Evolutionary conservation across 2,797 vertebrate species (phyloP).

Genomic region (Iguana delicatissima): DNA sequence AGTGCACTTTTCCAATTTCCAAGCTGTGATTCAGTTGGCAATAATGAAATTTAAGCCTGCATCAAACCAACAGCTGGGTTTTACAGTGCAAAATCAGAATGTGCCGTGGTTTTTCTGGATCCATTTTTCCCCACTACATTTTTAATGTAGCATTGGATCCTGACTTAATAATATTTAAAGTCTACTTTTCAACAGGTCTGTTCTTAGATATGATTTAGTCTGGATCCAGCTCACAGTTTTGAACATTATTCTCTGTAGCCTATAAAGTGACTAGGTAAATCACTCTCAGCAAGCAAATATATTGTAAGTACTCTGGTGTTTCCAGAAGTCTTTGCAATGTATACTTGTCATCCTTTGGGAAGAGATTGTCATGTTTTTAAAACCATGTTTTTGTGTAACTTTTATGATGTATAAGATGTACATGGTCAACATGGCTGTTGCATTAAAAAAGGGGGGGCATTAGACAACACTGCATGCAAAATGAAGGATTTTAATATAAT

Average conservation of each 20-base stretch:
- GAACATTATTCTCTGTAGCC: not conserved
- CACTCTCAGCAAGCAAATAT: slow-evolving; percentile 6
- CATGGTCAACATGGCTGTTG: not conserved
- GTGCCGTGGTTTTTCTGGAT: not conserved
- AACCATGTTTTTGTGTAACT: not conserved
- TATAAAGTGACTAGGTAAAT: not conserved
- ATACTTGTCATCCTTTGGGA: slow-evolving; percentile 13
- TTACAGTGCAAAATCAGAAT: slow-evolving; percentile 34
- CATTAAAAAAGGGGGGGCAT: not conserved
- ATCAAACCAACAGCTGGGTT: not conserved
- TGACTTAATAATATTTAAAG: not conserved
- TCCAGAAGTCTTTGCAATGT: not conserved
- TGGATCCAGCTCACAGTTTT: not conserved
- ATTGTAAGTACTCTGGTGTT: not conserved
- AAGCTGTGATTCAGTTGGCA: not conserved
- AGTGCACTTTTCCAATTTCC: not conserved
- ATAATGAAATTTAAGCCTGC: not conserved
- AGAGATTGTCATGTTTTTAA: not conserved
- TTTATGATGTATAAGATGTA: too few species aligned
- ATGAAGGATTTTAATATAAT: not conserved
- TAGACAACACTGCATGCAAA: not conserved
- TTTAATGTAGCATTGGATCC: not conserved
- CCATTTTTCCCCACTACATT: fast-evolving
- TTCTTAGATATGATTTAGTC: not conserved
- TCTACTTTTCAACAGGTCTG: not conserved